A percentile compares a stretch with the other conserved stretches of the same genome.
These are phyloP conservation scores for Kryptopterus vitreolus DNA, from an alignment of 2,797 vertebrate species.

Conservation along the genomic window DNA sequence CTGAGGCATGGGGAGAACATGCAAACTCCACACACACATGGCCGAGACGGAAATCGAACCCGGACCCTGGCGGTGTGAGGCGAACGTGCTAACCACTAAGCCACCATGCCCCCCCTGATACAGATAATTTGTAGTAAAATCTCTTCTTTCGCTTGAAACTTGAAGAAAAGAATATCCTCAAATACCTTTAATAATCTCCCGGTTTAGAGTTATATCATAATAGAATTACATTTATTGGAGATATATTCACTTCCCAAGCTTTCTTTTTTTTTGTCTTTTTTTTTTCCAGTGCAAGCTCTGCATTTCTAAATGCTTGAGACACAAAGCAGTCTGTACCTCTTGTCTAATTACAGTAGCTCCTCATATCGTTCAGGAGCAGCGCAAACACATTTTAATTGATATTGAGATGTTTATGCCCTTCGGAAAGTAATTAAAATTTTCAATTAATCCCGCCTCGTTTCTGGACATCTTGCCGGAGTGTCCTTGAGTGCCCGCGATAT, in stretches of 20 bases:
- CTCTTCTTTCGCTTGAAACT: too few species aligned
- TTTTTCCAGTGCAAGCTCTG: constrained; percentile 41
- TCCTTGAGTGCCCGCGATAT: constrained; percentile 77
- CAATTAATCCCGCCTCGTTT: constrained; percentile 84
- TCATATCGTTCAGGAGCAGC: constrained; percentile 78
- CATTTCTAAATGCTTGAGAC: constrained; percentile 74
- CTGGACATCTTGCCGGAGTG: constrained; percentile 79
- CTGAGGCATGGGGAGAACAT: too few species aligned
- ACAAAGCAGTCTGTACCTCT: constrained; percentile 72
- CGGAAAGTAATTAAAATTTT: constrained; percentile 85
- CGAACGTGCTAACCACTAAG: too few species aligned
- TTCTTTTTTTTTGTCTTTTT: not conserved
- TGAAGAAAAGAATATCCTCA: not conserved
- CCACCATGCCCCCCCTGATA: too few species aligned
- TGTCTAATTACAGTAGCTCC: constrained; percentile 80
- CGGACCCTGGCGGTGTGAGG: too few species aligned
- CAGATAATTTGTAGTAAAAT: too few species aligned
- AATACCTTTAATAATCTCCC: not conserved
- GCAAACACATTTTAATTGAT: constrained; percentile 84
- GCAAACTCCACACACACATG: too few species aligned
- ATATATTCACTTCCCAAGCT: not conserved
- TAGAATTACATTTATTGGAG: not conserved
- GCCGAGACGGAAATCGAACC: too few species aligned
- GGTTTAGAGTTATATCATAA: not conserved
- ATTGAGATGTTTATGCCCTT: constrained; percentile 85